Evolutionary conservation across 92 coral and sea anemone species (phyloP).

Genomic region (Porites rus): DNA sequence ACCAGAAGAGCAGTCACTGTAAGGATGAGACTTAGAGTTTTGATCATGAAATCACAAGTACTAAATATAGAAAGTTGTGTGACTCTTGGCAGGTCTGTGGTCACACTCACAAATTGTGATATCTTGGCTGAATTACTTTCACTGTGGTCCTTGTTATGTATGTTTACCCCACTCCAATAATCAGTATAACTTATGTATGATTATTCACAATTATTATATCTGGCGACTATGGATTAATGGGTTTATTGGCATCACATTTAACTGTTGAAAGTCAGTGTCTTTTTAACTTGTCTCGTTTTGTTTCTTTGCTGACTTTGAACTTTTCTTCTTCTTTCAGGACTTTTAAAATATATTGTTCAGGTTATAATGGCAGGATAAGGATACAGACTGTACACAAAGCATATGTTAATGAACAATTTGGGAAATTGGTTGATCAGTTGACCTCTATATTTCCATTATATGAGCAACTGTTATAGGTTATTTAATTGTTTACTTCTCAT

Average conservation of each 20-base stretch:
- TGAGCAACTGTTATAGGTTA: background rate
- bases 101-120: too few species aligned
- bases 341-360: background rate
- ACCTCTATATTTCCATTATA: background rate
- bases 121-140: too few species aligned
- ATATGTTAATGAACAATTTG: background rate
- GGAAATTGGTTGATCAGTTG: background rate
- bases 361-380: constrained; percentile 16
- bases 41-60: too few species aligned
- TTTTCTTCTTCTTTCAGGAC: constrained; percentile 6
- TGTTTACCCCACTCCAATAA: too few species aligned
- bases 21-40: too few species aligned
- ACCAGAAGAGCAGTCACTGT: too few species aligned
- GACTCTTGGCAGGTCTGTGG: too few species aligned
- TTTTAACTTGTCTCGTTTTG: background rate
- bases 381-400: background rate
- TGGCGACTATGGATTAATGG: background rate
- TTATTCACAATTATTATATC: too few species aligned
- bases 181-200: background rate
- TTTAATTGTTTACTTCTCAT: background rate
- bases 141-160: too few species aligned
- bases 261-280: background rate
- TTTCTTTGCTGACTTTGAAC: background rate
- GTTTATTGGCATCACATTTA: background rate
- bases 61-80: too few species aligned